These are phyloP conservation scores for Drosophila trapezifrons DNA, from an alignment of 1,140 invertebrate genomes.

Conservation along the genomic window DNA sequence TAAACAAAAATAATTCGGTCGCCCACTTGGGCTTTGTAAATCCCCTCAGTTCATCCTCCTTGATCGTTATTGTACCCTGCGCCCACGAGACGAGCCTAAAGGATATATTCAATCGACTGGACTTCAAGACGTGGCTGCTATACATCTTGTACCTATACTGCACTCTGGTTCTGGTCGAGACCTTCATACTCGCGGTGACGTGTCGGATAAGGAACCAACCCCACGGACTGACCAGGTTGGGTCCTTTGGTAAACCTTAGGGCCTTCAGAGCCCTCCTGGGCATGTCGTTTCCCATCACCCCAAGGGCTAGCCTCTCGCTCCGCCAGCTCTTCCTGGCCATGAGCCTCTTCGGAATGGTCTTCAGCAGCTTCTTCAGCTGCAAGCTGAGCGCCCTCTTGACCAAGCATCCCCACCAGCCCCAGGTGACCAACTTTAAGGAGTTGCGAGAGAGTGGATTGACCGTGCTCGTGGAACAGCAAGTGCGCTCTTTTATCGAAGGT, in stretches of 20 bases:
- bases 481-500: not conserved
- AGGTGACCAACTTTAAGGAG: conserved; percentile 27
- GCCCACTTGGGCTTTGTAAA: not conserved
- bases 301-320: conserved; percentile 12
- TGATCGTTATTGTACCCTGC: conserved; percentile 36
- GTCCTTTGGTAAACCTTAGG: conserved; percentile 19
- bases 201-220: conserved; percentile 1
- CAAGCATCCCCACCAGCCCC: conserved; percentile 2
- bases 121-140: conserved; percentile 5
- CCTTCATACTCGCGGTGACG: not conserved
- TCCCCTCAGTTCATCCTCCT: not conserved
- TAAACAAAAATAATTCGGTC: not conserved
- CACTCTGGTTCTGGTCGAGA: conserved; percentile 22
- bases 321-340: conserved; percentile 34
- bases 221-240: not conserved
- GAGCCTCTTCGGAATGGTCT: conserved; percentile 40
- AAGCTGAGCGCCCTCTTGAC: conserved; percentile 47
- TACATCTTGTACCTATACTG: conserved; percentile 23
- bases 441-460: conserved; percentile 27
- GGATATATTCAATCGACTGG: conserved; percentile 10
- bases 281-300: conserved; percentile 5
- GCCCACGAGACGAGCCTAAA: conserved; percentile 11
- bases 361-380: conserved; percentile 31
- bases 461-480: not conserved
- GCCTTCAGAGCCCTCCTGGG: conserved; percentile 47